phyloP scores from a whole-genome alignment of 2,797 vertebrate genomes.

The Phoebastria nigripes region DNA sequence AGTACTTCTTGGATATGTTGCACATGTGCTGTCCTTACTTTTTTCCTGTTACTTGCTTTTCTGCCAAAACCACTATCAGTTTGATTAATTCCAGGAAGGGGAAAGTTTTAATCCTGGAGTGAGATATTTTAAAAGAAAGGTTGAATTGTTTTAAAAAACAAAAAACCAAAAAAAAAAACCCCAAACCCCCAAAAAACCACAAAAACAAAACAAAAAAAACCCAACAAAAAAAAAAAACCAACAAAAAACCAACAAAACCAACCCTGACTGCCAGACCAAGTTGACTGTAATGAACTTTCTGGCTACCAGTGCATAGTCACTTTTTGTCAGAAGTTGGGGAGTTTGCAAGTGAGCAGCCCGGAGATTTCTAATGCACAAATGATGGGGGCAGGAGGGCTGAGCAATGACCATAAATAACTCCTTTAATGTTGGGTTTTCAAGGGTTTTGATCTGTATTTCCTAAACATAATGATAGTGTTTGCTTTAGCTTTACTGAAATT shows the following conservation, averaged over 20 bases:
- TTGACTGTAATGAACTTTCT: not conserved
- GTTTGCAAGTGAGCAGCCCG: not conserved
- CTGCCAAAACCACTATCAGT: not conserved
- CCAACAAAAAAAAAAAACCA: not conserved
- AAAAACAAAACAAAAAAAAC: not conserved
- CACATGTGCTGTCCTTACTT: not conserved
- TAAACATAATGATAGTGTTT: not conserved
- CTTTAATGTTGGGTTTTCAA: slow-evolving; percentile 18
- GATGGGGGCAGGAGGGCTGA: not conserved
- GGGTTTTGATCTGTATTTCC: slow-evolving; percentile 17
- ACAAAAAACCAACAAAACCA: not conserved
- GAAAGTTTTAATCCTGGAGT: slow-evolving; percentile 2
- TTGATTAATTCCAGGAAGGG: slow-evolving; percentile 34
- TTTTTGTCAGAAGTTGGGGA: not conserved
- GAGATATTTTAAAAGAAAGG: not conserved
- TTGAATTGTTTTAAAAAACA: not conserved
- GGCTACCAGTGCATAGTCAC: not conserved
- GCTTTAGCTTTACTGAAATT: slow-evolving; percentile 27
- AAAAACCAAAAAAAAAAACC: not conserved
- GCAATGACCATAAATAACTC: slow-evolving; percentile 44
- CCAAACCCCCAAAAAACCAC: not conserved
- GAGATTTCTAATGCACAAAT: not conserved
- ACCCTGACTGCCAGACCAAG: not conserved
- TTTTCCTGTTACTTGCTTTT: not conserved
- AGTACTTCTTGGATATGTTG: not conserved